Base-by-base conservation (phyloP, 2,888 invertebrate genomes). In the Coecobrya sp. region DNA sequence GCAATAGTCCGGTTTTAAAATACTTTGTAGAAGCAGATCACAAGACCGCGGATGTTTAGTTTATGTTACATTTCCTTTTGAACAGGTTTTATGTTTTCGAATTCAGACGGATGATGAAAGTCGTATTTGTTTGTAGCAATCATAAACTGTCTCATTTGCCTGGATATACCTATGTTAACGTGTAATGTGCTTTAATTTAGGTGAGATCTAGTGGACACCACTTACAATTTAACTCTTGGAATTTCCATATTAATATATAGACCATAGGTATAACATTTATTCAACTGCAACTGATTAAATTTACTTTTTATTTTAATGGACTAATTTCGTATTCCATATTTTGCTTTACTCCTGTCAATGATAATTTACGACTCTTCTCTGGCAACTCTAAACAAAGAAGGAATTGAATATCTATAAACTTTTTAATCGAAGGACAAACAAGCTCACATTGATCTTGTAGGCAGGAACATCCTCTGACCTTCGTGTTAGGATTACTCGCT, bases 381-480 rank as follows among this genome's bases (percentile, higher is more conserved):
- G 11, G 25, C 13, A 13, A 62, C 42, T 62, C 22, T 62, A 62
- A 62, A 82, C 62, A 82, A 62, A 82, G 62, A 82, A 82, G 62
- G 62, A 45, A 62, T 62, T 82, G 82, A 82, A 30, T 82, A 82
- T 82, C 19, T 52, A 82, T 62, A 82, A 62, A 62, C 16, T 42
- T 62, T 36, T 16, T 42, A 62, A 82, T 82, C 62, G 82, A 82
- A 82, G 82, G 82, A 10, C 62, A 62, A 36, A 62, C 59, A 36
- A 62, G 59, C 42, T 82, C 82, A 81, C 52, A n/a, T 81, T 42
- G 59, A 0, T 82, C 19, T 82, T 62, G 36, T 82, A 62, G 11
- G 42, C 62, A 59, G 82, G 62, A 82, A 82, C 82, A 62, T 82
- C 82, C 82, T 62, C 10, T 82, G 82, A 82, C 81, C 81, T 81